Evolutionary conservation across 2,797 vertebrate genomes (phyloP).

Genomic region (Sparus aurata): DNA sequence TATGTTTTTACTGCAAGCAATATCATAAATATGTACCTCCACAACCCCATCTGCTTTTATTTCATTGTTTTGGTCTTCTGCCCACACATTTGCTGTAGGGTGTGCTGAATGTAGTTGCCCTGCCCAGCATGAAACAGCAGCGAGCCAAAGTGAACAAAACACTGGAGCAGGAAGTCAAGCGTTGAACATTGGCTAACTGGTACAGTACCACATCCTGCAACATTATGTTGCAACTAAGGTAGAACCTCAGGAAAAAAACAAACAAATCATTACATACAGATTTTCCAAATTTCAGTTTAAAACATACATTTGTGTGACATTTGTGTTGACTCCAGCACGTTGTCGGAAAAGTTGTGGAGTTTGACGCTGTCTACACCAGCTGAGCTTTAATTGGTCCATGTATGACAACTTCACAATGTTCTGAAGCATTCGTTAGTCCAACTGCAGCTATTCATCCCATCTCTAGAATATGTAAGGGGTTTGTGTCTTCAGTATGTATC

Average conservation of each 20-base stretch:
- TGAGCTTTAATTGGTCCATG: background rate
- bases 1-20: background rate
- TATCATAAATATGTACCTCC: background rate
- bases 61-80: background rate
- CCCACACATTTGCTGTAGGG: background rate
- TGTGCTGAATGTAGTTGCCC: constrained; percentile 7
- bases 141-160: constrained; percentile 38
- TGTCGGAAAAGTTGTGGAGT: background rate
- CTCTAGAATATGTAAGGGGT: background rate
- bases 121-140: constrained; percentile 27
- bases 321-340: background rate
- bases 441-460: too few species aligned
- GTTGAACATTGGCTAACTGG: constrained; percentile 31
- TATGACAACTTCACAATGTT: background rate
- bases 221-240: background rate
- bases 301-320: background rate
- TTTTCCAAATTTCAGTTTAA: background rate
- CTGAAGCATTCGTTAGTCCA: background rate
- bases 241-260: background rate
- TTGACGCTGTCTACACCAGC: background rate
- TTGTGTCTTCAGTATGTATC: background rate
- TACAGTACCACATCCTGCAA: constrained; percentile 40
- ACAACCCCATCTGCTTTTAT: background rate
- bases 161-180: constrained; percentile 47
- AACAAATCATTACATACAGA: background rate